Evolutionary conservation across 2,113 vertebrate species (phyloP), one percentile per base, ranked within the genome.

Genomic region (Aepyceros melampus): DNA sequence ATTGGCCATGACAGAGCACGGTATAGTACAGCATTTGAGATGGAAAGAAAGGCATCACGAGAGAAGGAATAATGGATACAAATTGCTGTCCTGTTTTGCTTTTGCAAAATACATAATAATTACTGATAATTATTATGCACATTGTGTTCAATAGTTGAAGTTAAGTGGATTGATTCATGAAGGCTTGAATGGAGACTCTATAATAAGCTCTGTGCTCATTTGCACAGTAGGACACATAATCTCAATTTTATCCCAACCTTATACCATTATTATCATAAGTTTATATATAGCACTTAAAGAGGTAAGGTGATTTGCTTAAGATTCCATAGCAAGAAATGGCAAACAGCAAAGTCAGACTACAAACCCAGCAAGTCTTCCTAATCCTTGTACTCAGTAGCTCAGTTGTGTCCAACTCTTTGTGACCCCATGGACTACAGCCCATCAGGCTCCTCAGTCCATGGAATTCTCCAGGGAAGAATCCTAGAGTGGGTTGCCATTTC

Each of bases 81-180:
- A 95, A 81, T 33, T 5, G 9, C 29, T 5, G 11, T 13, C 6
- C 21, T 86, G 47, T 47, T 85, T 95, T 90, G 11, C 33, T 33
- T 94, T 91, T 93, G n/a, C 17, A 87, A 95, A 97, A 89, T 90
- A 16, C 14, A 3, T 56, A 74, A 31, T 31, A 64, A 62, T 85
- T 76, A 9, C 58, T 89, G 36, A 13, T 51, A 55, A 51, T 88
- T 82, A 36, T 78, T 90, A 91, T 82, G 56, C 6, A 95, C 6
- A 27, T 86, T 33, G 45, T 79, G 87, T 15, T 17, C 62, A 92
- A 23, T 64, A 82, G 87, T 89, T 95, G 17, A 94, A 95, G 87
- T 91, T 33, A 56, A 95, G 62, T 16, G 5, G 36, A 82, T 89
- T 29, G 14, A 10, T 78, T 45, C 79, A 86, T 49, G 17, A 36